These are phyloP conservation scores for Melipona beecheii DNA, from an alignment of 2,888 invertebrate genomes.

Conservation along the genomic window DNA sequence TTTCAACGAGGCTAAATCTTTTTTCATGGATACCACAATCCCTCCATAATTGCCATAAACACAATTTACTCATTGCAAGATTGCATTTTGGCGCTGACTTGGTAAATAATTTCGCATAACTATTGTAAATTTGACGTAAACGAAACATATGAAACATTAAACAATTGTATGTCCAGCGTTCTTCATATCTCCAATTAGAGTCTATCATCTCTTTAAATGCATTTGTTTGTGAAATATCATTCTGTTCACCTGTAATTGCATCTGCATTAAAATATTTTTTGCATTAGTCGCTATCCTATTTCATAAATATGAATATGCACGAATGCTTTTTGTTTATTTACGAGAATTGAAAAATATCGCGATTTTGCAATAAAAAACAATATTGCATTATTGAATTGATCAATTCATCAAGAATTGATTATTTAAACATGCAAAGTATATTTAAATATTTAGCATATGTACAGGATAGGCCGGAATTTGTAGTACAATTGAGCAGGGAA, in stretches of 20 bases:
- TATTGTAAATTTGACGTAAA: constrained; percentile 85
- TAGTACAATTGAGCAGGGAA: no score
- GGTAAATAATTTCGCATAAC: constrained; percentile 83
- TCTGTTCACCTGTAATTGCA: not conserved
- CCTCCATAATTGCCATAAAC: constrained; percentile 87
- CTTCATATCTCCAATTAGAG: constrained; percentile 77
- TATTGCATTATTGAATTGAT: not conserved
- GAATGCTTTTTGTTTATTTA: not conserved
- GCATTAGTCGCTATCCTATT: accelerated
- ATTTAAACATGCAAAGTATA: no score
- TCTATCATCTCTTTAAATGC: constrained; percentile 25
- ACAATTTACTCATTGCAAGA: constrained; percentile 80
- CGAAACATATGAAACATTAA: constrained; percentile 84
- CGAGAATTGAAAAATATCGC: not conserved
- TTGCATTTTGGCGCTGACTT: constrained; percentile 42
- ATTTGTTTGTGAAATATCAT: not conserved
- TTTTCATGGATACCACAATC: constrained; percentile 86
- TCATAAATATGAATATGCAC: not conserved
- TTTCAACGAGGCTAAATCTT: constrained; percentile 85
- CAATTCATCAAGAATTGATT: no score
- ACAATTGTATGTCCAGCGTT: constrained; percentile 84
- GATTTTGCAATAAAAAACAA: not conserved
- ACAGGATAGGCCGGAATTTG: no score
- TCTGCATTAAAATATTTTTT: not conserved
- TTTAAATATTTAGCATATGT: no score